These are phyloP conservation scores for Pseudotriccus pelzelni DNA, from an alignment of 2,797 vertebrate species.

Conservation along the genomic window DNA sequence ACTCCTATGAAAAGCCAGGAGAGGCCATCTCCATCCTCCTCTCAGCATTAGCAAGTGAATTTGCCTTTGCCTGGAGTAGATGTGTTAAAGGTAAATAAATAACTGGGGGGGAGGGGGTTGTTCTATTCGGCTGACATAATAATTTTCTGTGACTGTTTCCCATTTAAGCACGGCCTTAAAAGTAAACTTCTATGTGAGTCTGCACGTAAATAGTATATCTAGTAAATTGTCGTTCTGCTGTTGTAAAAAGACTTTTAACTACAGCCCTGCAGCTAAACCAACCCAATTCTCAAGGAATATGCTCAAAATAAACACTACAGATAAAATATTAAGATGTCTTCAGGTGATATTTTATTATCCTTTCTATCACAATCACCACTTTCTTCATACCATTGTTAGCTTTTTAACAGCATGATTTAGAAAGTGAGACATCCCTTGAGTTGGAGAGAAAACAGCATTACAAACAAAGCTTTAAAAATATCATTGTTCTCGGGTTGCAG, in stretches of 20 bases:
- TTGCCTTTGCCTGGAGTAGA: not conserved
- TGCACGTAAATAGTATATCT: not conserved
- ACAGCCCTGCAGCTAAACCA: not conserved
- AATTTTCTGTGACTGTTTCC: not conserved
- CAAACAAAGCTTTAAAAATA: conserved; percentile 10
- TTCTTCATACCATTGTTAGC: not conserved
- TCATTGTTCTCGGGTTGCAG: not conserved
- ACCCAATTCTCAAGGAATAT: not conserved
- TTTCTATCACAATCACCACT: conserved; percentile 25
- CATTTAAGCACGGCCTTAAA: not conserved
- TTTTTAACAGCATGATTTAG: conserved; percentile 39
- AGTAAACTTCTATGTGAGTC: not conserved
- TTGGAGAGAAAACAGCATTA: not conserved
- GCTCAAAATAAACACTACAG: conserved; percentile 8
- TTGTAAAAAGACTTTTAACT: not conserved
- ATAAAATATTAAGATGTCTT: conserved; percentile 42
- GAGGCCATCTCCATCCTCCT: not conserved
- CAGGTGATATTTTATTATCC: conserved; percentile 39
- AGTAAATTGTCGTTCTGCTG: not conserved
- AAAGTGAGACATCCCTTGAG: not conserved
- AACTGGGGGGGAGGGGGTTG: not conserved
- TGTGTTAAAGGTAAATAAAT: not conserved
- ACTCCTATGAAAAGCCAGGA: not conserved
- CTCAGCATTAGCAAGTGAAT: not conserved
- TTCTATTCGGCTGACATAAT: not conserved